Evolutionary conservation across 2,113 vertebrate species (phyloP), one percentile per base, ranked within the genome.

Genomic region (Perognathus longimembris): DNA sequence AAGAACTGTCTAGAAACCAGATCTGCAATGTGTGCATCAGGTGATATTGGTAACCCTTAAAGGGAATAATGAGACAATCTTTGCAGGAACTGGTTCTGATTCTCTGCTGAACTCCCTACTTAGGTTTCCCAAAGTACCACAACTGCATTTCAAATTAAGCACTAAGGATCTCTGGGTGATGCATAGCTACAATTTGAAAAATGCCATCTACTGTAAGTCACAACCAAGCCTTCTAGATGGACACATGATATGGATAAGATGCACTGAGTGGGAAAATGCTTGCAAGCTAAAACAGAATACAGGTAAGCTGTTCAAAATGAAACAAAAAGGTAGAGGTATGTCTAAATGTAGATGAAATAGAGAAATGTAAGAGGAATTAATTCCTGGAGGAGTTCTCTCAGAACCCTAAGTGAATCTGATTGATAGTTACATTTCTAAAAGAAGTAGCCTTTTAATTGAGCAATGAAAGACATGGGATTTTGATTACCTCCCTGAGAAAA

Each of bases 101-200:
- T 92, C 79, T 83, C 54, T 69, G 38, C n/a, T 90, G 34, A 93
- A 83, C 15, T 80, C 24, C 50, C 66, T 17, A 77, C 90, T 70
- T 90, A 40, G n/a, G 59, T 88, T 69, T 89, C 59, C 59, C 40
- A 91, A 50, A 89, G 69, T 59, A 32, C 26, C 34, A 40, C 26
- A 86, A 24, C 50, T 42, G 75, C 38, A 59, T 94, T 94, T 74
- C 57, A 93, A 94, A 92, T 77, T 63, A 93, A 38, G 9, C 50
- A 30, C 79, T 88, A 88, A 83, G 30, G 7, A 59, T 85, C 69
- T 42, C 63, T 93, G 20, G 79, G 59, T 90, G 88, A 85, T 85
- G 84, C 38, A 94, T 81, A 26, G 57, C 40, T 80, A 59, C 14
- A 83, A 69, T 87, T 86, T 36, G 69, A 66, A 75, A 21, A 67